phyloP scores from a whole-genome alignment of 2,888 invertebrate genomes.

The Lithophane ornitopus region DNA sequence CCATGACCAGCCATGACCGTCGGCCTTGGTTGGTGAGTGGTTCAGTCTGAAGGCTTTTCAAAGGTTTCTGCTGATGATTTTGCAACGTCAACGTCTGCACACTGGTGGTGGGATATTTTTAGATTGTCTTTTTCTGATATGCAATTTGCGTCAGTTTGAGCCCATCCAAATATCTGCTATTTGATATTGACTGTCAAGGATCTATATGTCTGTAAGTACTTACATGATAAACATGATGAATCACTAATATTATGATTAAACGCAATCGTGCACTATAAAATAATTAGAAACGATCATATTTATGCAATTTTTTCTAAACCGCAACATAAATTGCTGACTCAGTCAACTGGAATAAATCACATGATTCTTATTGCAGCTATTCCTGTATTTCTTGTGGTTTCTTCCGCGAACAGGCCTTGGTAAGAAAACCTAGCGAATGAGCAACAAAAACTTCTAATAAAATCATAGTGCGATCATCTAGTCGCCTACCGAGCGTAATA shows the following conservation, averaged over 20 bases:
- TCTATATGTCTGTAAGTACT: background rate
- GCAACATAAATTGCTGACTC: constrained; percentile 45
- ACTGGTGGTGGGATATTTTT: constrained; percentile 62
- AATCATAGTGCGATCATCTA: constrained; percentile 28
- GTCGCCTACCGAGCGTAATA: constrained; percentile 24
- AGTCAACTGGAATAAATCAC: constrained; percentile 40
- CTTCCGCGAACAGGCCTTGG: background rate
- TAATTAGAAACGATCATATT: constrained; percentile 31
- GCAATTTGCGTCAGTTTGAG: constrained; percentile 25
- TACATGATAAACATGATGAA: constrained; percentile 23
- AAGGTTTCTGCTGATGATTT: constrained; percentile 80
- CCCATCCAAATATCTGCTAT: constrained; percentile 18
- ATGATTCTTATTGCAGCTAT: constrained; percentile 42
- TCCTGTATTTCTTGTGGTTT: constrained; percentile 30
- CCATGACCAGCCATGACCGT: constrained; percentile 87
- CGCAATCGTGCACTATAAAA: constrained; percentile 32
- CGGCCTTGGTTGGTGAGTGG: constrained; percentile 87
- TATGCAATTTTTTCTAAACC: constrained; percentile 21
- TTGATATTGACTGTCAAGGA: constrained; percentile 10
- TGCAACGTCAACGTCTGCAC: constrained; percentile 76
- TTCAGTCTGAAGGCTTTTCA: constrained; percentile 78
- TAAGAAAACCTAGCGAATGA: background rate
- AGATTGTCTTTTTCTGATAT: constrained; percentile 34
- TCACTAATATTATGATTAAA: constrained; percentile 34
- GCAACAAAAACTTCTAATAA: constrained; percentile 20